A percentile compares a stretch with the other conserved stretches of the same genome.
Conservation (phyloP, 2,888 invertebrate genomes). For the Isoperla grammatica region DNA sequence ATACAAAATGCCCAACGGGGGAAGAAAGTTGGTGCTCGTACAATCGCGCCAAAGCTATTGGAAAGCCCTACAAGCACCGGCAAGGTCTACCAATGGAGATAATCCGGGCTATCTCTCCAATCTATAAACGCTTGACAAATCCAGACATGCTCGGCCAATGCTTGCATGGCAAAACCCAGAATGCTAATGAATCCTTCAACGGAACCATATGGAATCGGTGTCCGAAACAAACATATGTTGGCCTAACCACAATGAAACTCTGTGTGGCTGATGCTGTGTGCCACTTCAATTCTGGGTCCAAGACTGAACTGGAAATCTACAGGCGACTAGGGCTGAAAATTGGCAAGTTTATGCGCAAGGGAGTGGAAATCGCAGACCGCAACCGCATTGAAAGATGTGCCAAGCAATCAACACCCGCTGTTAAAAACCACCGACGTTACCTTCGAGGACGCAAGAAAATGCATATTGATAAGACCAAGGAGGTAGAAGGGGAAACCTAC, state of each 20-base stretch:
- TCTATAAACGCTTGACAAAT: not conserved
- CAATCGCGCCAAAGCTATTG: slow-evolving; percentile 7
- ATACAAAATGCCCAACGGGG: not conserved
- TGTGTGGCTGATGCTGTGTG: slow-evolving; percentile 1
- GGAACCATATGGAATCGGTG: not conserved
- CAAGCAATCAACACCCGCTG: not conserved
- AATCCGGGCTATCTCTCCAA: not conserved
- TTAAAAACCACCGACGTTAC: not conserved
- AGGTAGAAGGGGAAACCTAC: not conserved
- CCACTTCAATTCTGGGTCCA: not conserved
- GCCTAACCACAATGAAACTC: not conserved
- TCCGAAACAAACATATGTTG: slow-evolving; percentile 1
- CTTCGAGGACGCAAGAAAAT: not conserved
- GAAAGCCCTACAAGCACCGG: not conserved
- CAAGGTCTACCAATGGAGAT: not conserved
- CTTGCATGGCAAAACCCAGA: slow-evolving; percentile 8
- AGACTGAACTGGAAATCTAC: not conserved
- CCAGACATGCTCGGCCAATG: not conserved
- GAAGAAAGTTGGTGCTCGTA: slow-evolving; percentile 7
- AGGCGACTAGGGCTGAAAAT: not conserved
- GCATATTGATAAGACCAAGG: not conserved
- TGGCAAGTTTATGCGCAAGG: not conserved
- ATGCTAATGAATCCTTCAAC: slow-evolving; percentile 15
- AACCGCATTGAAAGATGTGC: not conserved
- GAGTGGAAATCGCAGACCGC: not conserved